Evolutionary conservation across 2,113 vertebrate genomes (phyloP).

Genomic region (Xenus cinereus): DNA sequence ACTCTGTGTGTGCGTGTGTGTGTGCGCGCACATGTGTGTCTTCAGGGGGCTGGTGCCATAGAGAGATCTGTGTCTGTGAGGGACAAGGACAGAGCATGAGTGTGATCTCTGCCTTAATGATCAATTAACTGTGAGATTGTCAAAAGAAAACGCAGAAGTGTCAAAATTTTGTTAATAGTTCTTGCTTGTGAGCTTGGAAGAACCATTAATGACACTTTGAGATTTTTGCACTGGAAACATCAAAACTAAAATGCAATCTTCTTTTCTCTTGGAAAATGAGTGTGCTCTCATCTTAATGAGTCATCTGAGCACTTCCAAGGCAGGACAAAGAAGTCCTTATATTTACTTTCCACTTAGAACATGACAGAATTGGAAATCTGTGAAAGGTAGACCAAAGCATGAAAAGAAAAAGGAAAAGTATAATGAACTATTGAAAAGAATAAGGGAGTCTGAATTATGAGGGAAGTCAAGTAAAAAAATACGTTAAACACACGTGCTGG

Average conservation of each 20-base stretch:
- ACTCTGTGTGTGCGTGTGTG: background rate
- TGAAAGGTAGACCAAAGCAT: background rate
- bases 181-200: background rate
- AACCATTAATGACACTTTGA: background rate
- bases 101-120: conserved; percentile 47
- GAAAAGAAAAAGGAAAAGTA: background rate
- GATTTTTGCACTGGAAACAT: background rate
- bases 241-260: background rate
- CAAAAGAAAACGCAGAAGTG: conserved; percentile 27
- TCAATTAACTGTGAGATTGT: conserved; percentile 58
- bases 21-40: background rate
- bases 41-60: background rate
- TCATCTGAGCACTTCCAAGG: background rate
- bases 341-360: background rate
- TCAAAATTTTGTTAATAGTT: conserved; percentile 37
- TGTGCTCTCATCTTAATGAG: background rate
- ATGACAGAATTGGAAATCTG: background rate
- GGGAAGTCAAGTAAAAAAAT: background rate
- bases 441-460: background rate
- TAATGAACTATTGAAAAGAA: background rate
- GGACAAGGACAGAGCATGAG: background rate
- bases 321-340: background rate
- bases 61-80: background rate
- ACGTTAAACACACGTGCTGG: background rate
- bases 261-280: background rate